phyloP scores from a whole-genome alignment of 2,113 vertebrate species.

The Tupaia chinensis region DNA sequence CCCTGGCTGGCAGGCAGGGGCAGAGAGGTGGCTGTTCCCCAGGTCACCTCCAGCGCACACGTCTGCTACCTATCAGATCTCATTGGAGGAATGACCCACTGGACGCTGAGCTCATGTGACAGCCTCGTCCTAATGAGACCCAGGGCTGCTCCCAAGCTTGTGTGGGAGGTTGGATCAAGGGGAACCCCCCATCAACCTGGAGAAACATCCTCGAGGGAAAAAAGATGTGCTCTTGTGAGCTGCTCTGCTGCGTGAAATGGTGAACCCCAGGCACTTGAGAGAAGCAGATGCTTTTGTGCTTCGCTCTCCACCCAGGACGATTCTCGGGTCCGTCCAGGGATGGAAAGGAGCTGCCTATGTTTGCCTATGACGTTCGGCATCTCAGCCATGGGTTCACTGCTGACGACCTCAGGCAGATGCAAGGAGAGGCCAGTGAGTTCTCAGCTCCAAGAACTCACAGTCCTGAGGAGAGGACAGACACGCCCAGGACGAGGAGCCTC shows the following conservation, averaged over 20 bases:
- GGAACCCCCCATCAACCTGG: neutral
- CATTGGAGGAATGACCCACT: constrained; percentile 32
- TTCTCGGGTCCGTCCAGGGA: neutral
- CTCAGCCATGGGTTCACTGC: neutral
- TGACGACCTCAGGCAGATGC: neutral
- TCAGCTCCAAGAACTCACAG: neutral
- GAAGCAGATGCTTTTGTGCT: neutral
- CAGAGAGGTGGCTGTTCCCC: constrained; percentile 46
- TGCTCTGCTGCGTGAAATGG: neutral
- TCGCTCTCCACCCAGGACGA: neutral
- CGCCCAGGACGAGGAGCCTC: neutral
- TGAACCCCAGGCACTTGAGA: neutral
- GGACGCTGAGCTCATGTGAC: constrained; percentile 54
- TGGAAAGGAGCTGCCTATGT: neutral
- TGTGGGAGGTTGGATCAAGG: neutral
- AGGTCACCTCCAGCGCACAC: constrained; percentile 38
- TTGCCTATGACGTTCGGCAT: neutral
- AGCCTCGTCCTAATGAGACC: constrained; percentile 67
- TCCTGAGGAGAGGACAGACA: neutral
- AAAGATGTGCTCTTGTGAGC: neutral
- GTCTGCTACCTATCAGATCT: constrained; percentile 74
- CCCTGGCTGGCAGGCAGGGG: constrained; percentile 45
- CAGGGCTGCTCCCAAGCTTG: constrained; percentile 51
- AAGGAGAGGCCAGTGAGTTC: neutral
- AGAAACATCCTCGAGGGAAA: neutral